Evolutionary conservation across 23 tunicate species (phyloP), one percentile per base, ranked within the genome.

Genomic region (Trididemnum nubilum): DNA sequence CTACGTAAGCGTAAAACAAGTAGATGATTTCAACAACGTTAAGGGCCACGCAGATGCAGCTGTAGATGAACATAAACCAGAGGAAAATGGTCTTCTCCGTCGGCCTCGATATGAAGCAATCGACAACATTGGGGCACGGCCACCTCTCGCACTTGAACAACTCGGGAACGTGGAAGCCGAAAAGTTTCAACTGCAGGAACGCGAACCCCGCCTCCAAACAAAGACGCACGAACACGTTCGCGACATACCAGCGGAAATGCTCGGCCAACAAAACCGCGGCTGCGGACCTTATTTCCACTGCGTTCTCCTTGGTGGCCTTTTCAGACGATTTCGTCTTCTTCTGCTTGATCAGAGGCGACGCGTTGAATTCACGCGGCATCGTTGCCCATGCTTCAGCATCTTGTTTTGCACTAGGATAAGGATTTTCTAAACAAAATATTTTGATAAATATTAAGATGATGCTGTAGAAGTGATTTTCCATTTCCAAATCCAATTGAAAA

Each of bases 81-180:
- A 91, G 57, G 51, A 91, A 71, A 21, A 75, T 63, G 0, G 97
- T 65, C 69, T 91, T 91, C 54, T 91, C 97, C 0, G 66, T 71
- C 0, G 97, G 91, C 1, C 97, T 76, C 25, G 97, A 91, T 0
- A 82, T 70, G 60, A 86, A 91, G 73, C 97, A 91, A 71, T 91
- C 91, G 27, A 91, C 97, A 26, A 38, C 32, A 40, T 86, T 82
- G 7, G 97, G 97, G 77, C 97, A 91, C 21, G 97, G 97, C 81
- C 80, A 86, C 38, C 70, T 34, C 4, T 69, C 49, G 59, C 97
- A 91, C 23, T 76, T 71, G 79, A 59, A 91, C 34, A 75, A 31
- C 51, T 86, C 85, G 0, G 97, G 97, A 23, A 91, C 97, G 1
- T 81, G 18, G 35, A 86, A 86, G 24, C 84, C 85, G 70, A 86